Evolutionary conservation across 1,140 invertebrate genomes (phyloP), one percentile per base, ranked within the genome.

Genomic region (Drosophila sp.): DNA sequence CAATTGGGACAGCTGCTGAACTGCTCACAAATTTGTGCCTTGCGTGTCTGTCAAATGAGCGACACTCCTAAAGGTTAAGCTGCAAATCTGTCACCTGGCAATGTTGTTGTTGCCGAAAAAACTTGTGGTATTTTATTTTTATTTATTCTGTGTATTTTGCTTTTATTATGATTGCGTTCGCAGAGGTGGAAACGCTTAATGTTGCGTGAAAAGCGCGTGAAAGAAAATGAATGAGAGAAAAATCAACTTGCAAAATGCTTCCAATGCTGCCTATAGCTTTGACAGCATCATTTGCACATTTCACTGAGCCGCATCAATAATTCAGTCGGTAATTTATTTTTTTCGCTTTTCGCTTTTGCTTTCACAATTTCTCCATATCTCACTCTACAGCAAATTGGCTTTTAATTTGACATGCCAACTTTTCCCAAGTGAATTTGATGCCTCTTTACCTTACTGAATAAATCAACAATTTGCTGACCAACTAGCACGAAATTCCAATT

Each of bases 191-290:
- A 43, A 50, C 45, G 87, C 72, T 86, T 65, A 87, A 86, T 86
- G 78, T 78, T 54, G 78, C 82, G 78, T 86, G 82, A 86, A 86
- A 82, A 76, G 38, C 67, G 69, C 74, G 63, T 65, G 53, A 63
- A 80, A 70, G 58, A 56, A 77, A 64, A 63, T 65, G 58, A 74
- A 65, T 76, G 64, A 50, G 46, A 71, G 50, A 58, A 66, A 67
- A 71, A 57, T 81, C 53, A 43, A 62, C 54, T 78, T 69, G 57
- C 54, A 46, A 51, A 59, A 46, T 67, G 25, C 59, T 41, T 61
- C 14, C 43, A n/a, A n/a, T n/a, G n/a, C 27, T 21, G 29, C 36
- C 34, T 34, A 58, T 53, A 48, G 48, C 50, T 72, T 72, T 69
- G 59, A 72, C 72, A 76, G 62, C 72, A 72, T 76, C 72, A 76